Conservation (phyloP, 2,888 invertebrate genomes). For the Drosophila barbarae region DNA sequence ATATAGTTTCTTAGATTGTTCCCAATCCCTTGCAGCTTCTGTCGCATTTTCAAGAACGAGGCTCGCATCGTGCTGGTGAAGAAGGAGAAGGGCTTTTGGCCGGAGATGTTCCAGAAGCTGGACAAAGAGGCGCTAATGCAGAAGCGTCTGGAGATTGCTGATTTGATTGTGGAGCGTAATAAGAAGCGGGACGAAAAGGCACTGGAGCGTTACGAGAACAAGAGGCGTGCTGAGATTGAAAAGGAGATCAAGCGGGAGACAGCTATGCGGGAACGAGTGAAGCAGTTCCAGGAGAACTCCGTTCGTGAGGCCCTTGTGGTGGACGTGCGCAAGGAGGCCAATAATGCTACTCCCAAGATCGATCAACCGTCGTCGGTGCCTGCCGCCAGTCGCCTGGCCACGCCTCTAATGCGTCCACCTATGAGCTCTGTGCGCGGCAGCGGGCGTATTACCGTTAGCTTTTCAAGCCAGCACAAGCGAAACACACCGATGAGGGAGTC, state of each 20-base stretch:
- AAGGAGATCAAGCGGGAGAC: conserved; percentile 76
- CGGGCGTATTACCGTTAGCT: conserved; percentile 75
- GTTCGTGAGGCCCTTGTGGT: conserved; percentile 75
- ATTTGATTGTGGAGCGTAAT: conserved; percentile 73
- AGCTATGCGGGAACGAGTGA: conserved; percentile 75
- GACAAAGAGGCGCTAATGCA: conserved; percentile 72
- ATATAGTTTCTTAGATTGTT: neutral
- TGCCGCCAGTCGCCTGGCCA: conserved; percentile 54
- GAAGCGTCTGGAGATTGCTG: conserved; percentile 77
- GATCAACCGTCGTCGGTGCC: conserved; percentile 30
- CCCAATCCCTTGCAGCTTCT: conserved; percentile 54
- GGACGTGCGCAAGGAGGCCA: conserved; percentile 70
- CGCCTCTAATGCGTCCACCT: conserved; percentile 64
- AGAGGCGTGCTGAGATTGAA: conserved; percentile 74
- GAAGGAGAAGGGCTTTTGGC: conserved; percentile 76
- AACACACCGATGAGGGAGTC: conserved; percentile 78
- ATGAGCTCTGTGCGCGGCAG: conserved; percentile 66
- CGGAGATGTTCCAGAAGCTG: conserved; percentile 75
- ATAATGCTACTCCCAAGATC: conserved; percentile 55
- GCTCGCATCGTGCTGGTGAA: conserved; percentile 77
- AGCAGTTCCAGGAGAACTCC: conserved; percentile 71
- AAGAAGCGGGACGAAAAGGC: conserved; percentile 76
- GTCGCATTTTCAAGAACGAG: conserved; percentile 77
- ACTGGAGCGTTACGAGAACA: conserved; percentile 73
- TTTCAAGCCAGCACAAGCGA: conserved; percentile 70